A percentile compares a stretch with the other conserved stretches of the same genome.
Evolutionary conservation across 1,140 invertebrate species (phyloP).

Genomic region (Trichomalopsis sarcophagae): DNA sequence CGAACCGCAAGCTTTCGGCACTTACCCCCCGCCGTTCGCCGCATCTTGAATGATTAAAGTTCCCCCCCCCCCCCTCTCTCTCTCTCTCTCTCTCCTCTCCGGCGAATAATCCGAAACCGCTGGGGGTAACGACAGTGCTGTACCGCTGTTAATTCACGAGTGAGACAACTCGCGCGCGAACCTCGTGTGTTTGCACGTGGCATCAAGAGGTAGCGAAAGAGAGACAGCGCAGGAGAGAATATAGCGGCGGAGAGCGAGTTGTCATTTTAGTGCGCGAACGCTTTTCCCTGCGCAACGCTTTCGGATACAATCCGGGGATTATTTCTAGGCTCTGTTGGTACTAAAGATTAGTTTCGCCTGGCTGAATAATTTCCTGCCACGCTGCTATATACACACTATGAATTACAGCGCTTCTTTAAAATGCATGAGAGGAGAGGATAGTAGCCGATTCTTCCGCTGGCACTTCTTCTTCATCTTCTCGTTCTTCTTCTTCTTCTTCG

Average conservation of each 20-base stretch:
- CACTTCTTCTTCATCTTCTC: no score
- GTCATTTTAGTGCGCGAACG: neutral
- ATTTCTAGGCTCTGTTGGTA: slow-evolving; percentile 13
- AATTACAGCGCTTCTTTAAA: slow-evolving; percentile 40
- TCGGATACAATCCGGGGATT: slow-evolving; percentile 6
- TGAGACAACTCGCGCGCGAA: neutral
- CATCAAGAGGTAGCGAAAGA: neutral
- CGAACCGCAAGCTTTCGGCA: neutral
- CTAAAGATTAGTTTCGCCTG: slow-evolving; percentile 37
- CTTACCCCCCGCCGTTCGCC: neutral
- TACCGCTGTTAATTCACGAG: slow-evolving; percentile 1
- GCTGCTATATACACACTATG: neutral
- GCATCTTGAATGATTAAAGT: slow-evolving; percentile 23
- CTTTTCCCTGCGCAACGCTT: neutral
- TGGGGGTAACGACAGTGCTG: no score
- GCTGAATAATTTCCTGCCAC: slow-evolving; percentile 26
- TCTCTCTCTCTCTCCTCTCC: neutral
- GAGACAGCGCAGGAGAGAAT: neutral
- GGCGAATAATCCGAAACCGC: slow-evolving; percentile 16
- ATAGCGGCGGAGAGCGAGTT: neutral
- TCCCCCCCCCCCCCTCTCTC: no score
- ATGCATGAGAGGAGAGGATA: neutral
- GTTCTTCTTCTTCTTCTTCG: neutral
- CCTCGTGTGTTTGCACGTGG: neutral
- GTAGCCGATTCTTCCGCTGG: neutral